Evolutionary conservation across 2,113 vertebrate genomes (phyloP), one percentile per base, ranked within the genome.

Genomic region (Micronisus gabar): DNA sequence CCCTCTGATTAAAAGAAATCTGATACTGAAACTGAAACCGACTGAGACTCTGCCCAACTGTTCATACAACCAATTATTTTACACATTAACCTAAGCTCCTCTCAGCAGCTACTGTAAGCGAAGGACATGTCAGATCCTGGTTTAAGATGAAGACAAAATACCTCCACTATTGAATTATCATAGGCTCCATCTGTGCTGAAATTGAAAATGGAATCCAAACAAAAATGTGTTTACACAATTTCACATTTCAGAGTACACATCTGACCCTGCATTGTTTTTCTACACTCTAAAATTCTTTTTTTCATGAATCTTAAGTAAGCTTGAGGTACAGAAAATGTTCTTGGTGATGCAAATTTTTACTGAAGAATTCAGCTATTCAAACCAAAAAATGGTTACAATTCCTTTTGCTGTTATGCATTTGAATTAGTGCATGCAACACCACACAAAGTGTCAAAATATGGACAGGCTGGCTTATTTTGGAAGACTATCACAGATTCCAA

Each of bases 71-170:
- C 88, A 90, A 83, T 95, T 95, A 93, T 88, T 95, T 90, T 74
- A 67, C 67, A 80, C 78, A 90, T 96, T 95, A 95, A 96, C 91
- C 96, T 86, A 90, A 95, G 94, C 74, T 91, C 91, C 32, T 40
- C 58, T 90, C 79, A 95, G 87, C 70, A 95, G 81, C 86, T 90
- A 87, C 83, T 71, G n/a, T 43, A 94, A 93, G 73, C 1, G 6
- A 67, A 88, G 84, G 90, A 91, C 48, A 84, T 82, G 72, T 95
- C 79, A 95, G 63, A 72, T 84, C 67, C 47, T 59, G 21, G 74
- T 81, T 94, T 93, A 71, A 89, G 63, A 94, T 11, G 43, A 86
- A 90, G 86, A 95, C 43, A 81, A 93, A 97, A 95, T 89, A 73
- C 55, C 78, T 93, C 29, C 8, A 16, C 56, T 70, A 55, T 48